Evolutionary conservation across 2,888 invertebrate species (phyloP).

Genomic region (Scrobipalpa costella): DNA sequence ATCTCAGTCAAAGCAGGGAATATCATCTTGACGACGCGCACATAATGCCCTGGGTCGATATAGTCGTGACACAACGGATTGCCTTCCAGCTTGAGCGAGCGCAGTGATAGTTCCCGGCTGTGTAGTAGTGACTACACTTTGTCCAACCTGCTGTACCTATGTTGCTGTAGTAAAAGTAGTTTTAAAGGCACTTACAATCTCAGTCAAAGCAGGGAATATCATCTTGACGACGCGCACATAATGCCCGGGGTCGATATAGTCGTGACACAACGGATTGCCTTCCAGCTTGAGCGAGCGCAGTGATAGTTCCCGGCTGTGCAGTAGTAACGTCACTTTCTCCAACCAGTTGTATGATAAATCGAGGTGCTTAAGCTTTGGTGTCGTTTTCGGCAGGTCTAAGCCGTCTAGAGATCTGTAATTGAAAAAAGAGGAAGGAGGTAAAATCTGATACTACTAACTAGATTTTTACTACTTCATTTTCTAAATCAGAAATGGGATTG

Average conservation of each 20-base stretch:
- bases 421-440: no score
- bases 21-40: slow-evolving; percentile 74
- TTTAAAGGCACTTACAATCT: slow-evolving; percentile 67
- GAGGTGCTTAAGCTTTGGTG: slow-evolving; percentile 53
- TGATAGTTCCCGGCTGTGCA: slow-evolving; percentile 58
- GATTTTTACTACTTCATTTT: no score
- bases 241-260: slow-evolving; percentile 37
- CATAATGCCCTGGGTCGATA: slow-evolving; percentile 65
- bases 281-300: slow-evolving; percentile 43
- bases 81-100: no score
- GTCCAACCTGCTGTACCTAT: no score
- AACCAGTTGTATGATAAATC: slow-evolving; percentile 61
- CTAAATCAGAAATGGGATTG: no score
- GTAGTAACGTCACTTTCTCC: slow-evolving; percentile 43
- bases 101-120: no score
- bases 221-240: slow-evolving; percentile 81
- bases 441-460: neutral
- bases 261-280: no score
- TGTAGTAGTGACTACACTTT: no score
- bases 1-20: slow-evolving; percentile 77
- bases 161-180: neutral
- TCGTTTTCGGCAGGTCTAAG: slow-evolving; percentile 47
- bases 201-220: slow-evolving; percentile 75
- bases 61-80: no score
- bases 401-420: slow-evolving; percentile 53